These are phyloP conservation scores for Caenorhabditis sp. DNA, from an alignment of 2,888 invertebrate genomes.

Conservation along the genomic window DNA sequence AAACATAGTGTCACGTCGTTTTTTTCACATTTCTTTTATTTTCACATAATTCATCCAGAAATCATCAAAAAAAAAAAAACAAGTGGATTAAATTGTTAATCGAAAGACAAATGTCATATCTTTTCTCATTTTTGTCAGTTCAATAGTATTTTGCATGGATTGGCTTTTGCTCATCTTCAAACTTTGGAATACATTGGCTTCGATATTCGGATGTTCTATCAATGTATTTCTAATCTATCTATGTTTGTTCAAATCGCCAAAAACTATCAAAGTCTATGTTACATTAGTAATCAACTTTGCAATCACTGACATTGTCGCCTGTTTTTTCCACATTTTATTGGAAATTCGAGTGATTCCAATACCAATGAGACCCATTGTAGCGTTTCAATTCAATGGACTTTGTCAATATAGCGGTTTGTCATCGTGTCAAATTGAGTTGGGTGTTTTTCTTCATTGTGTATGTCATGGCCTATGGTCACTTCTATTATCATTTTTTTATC, in stretches of 20 bases:
- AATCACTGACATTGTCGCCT: not conserved
- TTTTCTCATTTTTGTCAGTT: no score
- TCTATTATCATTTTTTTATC: not conserved
- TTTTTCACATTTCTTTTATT: no score
- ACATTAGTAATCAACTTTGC: not conserved
- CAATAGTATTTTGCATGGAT: no score
- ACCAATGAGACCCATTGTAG: not conserved
- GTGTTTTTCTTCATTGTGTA: not conserved
- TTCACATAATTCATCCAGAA: no score
- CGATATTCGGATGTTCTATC: not conserved
- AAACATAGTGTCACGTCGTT: no score
- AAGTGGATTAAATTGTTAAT: no score
- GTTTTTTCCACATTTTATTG: not conserved
- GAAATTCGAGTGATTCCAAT: not conserved
- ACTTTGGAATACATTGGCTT: not conserved
- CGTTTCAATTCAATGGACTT: not conserved
- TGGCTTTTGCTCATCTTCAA: not conserved
- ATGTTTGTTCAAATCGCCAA: not conserved
- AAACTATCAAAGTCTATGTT: not conserved
- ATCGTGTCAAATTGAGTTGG: not conserved
- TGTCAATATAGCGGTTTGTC: not conserved
- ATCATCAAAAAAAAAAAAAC: no score
- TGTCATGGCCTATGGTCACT: not conserved
- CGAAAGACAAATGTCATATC: no score
- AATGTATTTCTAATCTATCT: not conserved